Conservation (phyloP, 2,113 vertebrate species). For the Xenopus laevis region DNA sequence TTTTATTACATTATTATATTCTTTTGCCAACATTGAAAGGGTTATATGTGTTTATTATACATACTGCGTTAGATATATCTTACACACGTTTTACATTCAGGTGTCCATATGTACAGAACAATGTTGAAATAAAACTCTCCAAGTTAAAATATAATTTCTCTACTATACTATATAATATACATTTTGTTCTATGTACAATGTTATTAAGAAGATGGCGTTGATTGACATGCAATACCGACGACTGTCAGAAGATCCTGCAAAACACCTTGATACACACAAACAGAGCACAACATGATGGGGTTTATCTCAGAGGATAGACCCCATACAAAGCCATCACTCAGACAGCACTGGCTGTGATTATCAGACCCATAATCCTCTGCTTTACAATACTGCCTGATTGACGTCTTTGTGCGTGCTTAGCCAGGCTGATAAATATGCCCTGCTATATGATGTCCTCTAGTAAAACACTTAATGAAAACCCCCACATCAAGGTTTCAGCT, state of each 20-base stretch:
- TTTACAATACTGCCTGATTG: too few relatives aligned
- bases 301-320: too few relatives aligned
- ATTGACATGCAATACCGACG: neutral
- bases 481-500: neutral
- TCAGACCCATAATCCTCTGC: too few relatives aligned
- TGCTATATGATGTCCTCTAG: neutral
- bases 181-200: neutral
- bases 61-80: neutral
- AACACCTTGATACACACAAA: neutral
- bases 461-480: neutral
- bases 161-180: conserved; percentile 3
- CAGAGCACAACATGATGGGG: neutral
- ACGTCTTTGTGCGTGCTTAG: too few relatives aligned
- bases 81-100: conserved; percentile 8
- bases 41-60: neutral
- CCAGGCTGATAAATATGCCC: neutral
- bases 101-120: conserved; percentile 2
- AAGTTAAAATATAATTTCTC: conserved; percentile 4
- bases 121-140: conserved; percentile 8
- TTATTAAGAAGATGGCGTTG: neutral
- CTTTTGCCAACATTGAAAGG: neutral
- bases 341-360: too few relatives aligned
- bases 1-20: conserved; percentile 7
- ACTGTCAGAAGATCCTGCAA: neutral
- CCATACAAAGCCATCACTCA: too few relatives aligned